Conservation (phyloP, 2,888 invertebrate species). For the Kuschelorhynchus macadamiae region DNA sequence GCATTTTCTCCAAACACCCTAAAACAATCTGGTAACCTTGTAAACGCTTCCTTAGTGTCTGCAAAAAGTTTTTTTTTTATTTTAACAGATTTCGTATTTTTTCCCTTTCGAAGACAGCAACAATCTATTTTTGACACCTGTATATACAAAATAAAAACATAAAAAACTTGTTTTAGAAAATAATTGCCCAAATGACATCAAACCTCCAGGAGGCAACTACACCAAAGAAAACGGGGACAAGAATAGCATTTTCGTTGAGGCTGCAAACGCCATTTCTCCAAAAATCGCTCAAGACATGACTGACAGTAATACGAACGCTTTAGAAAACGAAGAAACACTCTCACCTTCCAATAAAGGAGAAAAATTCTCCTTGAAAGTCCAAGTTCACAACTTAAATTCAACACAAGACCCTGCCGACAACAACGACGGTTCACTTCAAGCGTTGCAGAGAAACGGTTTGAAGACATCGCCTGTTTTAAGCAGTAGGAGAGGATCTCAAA, state of each 20-base stretch:
- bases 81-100: too few relatives aligned
- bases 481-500: conserved; percentile 60
- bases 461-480: conserved; percentile 60
- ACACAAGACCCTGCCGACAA: conserved; percentile 28
- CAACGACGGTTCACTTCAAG: conserved; percentile 12
- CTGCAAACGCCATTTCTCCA: conserved; percentile 43
- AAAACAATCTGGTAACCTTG: too few relatives aligned
- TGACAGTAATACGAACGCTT: conserved; percentile 20
- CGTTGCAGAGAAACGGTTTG: conserved; percentile 34
- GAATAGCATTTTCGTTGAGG: conserved; percentile 32
- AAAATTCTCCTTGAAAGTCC: conserved; percentile 40
- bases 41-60: too few relatives aligned
- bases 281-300: conserved; percentile 30
- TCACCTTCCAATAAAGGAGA: conserved; percentile 45
- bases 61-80: too few relatives aligned
- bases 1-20: too few relatives aligned
- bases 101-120: too few relatives aligned
- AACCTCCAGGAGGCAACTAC: conserved; percentile 14
- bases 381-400: conserved; percentile 36
- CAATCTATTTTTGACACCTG: too few relatives aligned
- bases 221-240: conserved; percentile 18
- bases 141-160: too few relatives aligned
- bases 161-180: too few relatives aligned
- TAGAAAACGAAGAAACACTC: conserved; percentile 34
- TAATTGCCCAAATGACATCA: conserved; percentile 8